Evolutionary conservation across 2,113 vertebrate species (phyloP), one percentile per base, ranked within the genome.

Genomic region (Corythoichthys intestinalis): DNA sequence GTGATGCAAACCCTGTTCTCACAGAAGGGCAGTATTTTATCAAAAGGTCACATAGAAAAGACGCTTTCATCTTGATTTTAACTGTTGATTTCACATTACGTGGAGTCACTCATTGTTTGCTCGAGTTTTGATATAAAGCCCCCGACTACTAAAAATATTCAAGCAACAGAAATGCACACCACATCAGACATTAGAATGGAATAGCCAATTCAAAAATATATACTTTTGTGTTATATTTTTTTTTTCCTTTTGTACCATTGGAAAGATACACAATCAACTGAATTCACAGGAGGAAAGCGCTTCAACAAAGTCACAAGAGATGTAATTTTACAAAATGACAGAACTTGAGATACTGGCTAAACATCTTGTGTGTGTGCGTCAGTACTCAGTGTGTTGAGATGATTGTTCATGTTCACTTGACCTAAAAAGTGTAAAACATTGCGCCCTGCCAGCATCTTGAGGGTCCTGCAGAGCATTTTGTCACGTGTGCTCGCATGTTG

Each of bases 11-110:
- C 10, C 53, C 20, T 66, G 34, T 66, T 66, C 49, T 66, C 65
- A 77, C 67, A 79, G 62, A 53, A 83, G 82, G 82, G 59, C 87
- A 80, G 85, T 87, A 91, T 86, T 88, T 89, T 90, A 92, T 92
- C 88, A 92, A 91, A 92, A 83, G 85, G 82, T 88, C 75, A 92
- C 91, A 90, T 86, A 89, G 81, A 89, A 91, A 87, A 82, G 75
- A 84, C 80, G 85, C 65, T 75, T 76, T 66, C 80, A 71, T 76
- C 61, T 66, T 37, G 59, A 82, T 56, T 82, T 66, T 46, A 67
- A 79, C 73, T 72, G 44, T 50, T 69, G 34, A 77, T 79, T 75
- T 77, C 38, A 44, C 73, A n/a, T 76, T 44, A 52, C 57, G 71
- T 73, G 20, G 56, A 75, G 71, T 80, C 68, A 65, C 58, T 67